Evolutionary conservation across 92 coral and sea anemone genomes (phyloP).

Genomic region (Parazoanthus atlanticus): DNA sequence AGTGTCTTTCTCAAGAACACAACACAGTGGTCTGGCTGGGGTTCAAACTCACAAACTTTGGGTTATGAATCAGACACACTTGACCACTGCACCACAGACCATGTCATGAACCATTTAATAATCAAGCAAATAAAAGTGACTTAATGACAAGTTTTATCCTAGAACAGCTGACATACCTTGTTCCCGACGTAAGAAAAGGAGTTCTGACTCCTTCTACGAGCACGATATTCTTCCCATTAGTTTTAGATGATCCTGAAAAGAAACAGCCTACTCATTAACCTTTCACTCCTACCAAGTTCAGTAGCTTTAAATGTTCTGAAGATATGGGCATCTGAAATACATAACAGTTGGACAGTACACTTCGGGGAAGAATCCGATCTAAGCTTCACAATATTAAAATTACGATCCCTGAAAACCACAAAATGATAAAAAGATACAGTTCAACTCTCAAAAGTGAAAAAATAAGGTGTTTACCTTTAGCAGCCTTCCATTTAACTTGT

Average conservation of each 20-base stretch:
- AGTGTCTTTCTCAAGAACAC: no score
- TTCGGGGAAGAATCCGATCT: not conserved
- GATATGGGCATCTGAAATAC: not conserved
- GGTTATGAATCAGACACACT: no score
- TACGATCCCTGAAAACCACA: not conserved
- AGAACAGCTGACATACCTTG: slow-evolving; percentile 56
- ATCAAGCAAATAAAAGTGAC: no score
- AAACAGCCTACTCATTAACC: not conserved
- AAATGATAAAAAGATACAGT: not conserved
- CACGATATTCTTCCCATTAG: slow-evolving; percentile 81
- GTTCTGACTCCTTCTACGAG: slow-evolving; percentile 98
- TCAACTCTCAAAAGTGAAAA: not conserved
- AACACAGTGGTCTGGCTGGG: no score
- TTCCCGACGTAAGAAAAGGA: slow-evolving; percentile 88
- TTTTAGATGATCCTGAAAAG: slow-evolving; percentile 46
- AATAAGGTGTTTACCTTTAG: slow-evolving; percentile 18
- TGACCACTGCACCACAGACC: no score
- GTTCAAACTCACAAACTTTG: no score
- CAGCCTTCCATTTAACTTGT: slow-evolving; percentile 3
- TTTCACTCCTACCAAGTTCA: no score
- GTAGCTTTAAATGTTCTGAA: no score
- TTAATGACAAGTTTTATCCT: no score
- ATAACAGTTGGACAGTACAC: not conserved
- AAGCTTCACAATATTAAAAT: not conserved
- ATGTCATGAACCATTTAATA: no score